Percentiles rank a stretch among this genome's conserved stretches.
Conservation (phyloP, 2,113 vertebrate genomes). For the Stictonetta naevosa region DNA sequence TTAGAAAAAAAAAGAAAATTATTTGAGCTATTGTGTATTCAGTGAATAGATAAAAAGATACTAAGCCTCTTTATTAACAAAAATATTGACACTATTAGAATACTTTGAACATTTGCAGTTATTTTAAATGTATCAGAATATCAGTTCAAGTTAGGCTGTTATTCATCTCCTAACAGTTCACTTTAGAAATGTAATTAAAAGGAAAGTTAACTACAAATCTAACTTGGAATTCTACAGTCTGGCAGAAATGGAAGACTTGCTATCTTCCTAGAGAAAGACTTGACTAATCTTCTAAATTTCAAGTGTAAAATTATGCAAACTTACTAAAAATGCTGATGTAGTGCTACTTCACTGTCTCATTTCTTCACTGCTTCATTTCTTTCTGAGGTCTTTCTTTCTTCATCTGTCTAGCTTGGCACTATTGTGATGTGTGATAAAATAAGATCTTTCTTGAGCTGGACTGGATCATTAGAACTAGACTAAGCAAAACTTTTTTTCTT, state of each 20-base stretch:
- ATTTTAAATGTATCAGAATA: background rate
- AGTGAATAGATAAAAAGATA: background rate
- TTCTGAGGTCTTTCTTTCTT: background rate
- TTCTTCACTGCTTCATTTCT: background rate
- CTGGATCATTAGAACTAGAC: background rate
- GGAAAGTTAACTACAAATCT: background rate
- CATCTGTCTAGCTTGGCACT: background rate
- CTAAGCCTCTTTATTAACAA: background rate
- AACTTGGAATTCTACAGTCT: background rate
- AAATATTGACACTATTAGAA: fast-evolving
- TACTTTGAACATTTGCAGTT: background rate
- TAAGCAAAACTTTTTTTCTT: background rate
- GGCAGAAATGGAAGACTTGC: background rate
- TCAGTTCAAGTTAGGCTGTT: background rate
- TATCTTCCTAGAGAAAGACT: background rate
- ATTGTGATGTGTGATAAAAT: background rate
- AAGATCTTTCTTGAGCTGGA: background rate
- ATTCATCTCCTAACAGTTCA: background rate
- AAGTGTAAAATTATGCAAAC: background rate
- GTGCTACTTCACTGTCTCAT: background rate
- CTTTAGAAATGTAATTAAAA: background rate
- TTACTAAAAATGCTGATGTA: background rate
- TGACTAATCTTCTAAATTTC: background rate
- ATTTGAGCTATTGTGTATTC: background rate
- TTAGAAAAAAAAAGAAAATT: background rate